Conservation (phyloP, 2,888 invertebrate species). For the Lasioglossum figueresi region DNA sequence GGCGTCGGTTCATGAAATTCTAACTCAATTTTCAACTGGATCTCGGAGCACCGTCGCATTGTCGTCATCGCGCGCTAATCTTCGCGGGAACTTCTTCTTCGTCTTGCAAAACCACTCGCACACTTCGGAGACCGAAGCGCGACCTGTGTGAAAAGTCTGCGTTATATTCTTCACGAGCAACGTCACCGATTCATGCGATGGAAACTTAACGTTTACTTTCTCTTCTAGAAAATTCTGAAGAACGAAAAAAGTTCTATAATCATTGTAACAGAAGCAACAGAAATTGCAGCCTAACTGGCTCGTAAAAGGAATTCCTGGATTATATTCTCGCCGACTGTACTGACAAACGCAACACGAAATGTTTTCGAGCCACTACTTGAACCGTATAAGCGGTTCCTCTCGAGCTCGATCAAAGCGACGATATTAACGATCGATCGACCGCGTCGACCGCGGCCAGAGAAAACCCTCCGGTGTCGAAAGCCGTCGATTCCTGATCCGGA, state of each 20-base stretch:
- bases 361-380: too few species aligned
- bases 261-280: too few species aligned
- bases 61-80: conserved; percentile 39
- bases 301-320: too few species aligned
- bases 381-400: not conserved
- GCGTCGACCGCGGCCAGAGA: not conserved
- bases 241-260: too few species aligned
- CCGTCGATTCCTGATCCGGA: not conserved
- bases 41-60: not conserved
- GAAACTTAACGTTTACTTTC: too few species aligned
- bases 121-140: not conserved
- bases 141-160: too few species aligned
- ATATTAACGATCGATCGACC: not conserved
- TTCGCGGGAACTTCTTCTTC: conserved; percentile 16
- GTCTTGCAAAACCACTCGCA: not conserved
- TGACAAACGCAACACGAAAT: too few species aligned
- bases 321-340: too few species aligned
- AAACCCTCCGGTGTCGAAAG: conserved; percentile 14
- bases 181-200: too few species aligned
- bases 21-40: conserved; percentile 36
- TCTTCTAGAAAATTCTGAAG: too few species aligned
- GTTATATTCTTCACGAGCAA: too few species aligned
- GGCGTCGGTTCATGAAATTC: conserved; percentile 51
- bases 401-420: not conserved
- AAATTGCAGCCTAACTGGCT: too few species aligned